A percentile compares a stretch with the other conserved stretches of the same genome.
Conservation (phyloP, 1,140 invertebrate genomes). For the Apocrypta bakeri region DNA sequence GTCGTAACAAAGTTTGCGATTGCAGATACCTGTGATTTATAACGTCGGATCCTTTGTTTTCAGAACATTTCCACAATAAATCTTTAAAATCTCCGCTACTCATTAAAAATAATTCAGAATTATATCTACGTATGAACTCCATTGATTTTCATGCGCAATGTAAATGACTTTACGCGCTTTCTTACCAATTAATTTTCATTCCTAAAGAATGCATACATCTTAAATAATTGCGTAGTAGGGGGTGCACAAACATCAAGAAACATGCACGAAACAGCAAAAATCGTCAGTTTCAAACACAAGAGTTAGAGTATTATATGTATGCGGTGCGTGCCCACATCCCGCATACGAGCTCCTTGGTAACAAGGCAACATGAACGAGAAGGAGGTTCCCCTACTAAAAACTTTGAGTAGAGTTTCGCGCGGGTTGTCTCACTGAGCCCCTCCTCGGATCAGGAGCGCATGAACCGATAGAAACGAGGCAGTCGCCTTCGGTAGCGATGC, state of each 20-base stretch:
- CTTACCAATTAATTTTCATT: too few relatives aligned
- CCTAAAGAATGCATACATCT: neutral
- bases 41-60: neutral
- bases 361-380: constrained; percentile 53
- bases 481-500: neutral
- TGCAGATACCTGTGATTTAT: constrained; percentile 1
- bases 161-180: too few relatives aligned
- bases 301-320: constrained; percentile 32
- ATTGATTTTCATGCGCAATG: too few relatives aligned
- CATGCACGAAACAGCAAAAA: neutral
- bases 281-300: neutral
- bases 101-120: neutral
- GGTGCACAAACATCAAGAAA: neutral
- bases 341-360: constrained; percentile 68
- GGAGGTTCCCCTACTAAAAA: constrained; percentile 43
- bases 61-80: neutral
- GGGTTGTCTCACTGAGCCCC: constrained; percentile 72
- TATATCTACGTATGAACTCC: neutral
- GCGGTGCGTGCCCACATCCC: constrained; percentile 71
- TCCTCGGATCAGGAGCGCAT: constrained; percentile 68
- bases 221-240: neutral
- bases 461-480: neutral
- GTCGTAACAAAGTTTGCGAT: neutral
- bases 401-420: constrained; percentile 70
- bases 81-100: neutral